Evolutionary conservation across 1,140 invertebrate genomes (phyloP).

Genomic region (Drosophila nasuta): DNA sequence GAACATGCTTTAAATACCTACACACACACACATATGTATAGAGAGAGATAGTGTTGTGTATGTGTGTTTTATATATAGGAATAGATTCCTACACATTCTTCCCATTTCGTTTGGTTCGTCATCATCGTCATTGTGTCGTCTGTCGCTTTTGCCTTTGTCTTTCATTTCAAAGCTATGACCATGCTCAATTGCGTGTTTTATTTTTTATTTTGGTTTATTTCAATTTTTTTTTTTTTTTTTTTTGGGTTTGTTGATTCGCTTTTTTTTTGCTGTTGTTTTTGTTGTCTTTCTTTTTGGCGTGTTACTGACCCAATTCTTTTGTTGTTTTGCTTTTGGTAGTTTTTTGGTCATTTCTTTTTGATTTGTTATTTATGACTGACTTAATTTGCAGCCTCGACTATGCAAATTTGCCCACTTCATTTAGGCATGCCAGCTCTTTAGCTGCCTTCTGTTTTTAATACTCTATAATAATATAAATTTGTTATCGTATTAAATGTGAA

Average conservation of each 20-base stretch:
- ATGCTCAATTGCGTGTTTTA: conserved; percentile 70
- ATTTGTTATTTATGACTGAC: conserved; percentile 80
- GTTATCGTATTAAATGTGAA: background rate
- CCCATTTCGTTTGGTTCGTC: conserved; percentile 20
- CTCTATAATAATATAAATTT: background rate
- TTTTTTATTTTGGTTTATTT: conserved; percentile 50
- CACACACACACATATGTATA: background rate
- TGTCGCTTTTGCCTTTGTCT: conserved; percentile 41
- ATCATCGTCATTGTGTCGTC: conserved; percentile 24
- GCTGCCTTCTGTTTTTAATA: conserved; percentile 9
- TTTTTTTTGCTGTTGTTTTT: conserved; percentile 26
- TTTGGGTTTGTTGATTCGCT: conserved; percentile 37
- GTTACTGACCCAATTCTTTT: conserved; percentile 82
- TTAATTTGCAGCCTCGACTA: conserved; percentile 75
- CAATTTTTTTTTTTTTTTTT: conserved; percentile 31
- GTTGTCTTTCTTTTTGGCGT: conserved; percentile 62
- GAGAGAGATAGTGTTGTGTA: background rate
- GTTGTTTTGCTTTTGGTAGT: conserved; percentile 56
- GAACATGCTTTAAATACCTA: conserved; percentile 25
- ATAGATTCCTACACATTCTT: conserved; percentile 27
- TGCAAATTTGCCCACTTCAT: conserved; percentile 57
- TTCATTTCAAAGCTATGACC: conserved; percentile 60
- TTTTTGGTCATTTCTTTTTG: conserved; percentile 75
- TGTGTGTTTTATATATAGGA: conserved; percentile 17
- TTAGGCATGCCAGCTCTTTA: background rate